Percentiles rank a stretch among this genome's conserved stretches.
phyloP scores from a whole-genome alignment of 2,888 invertebrate species.

The Orthonychiurus folsomi region DNA sequence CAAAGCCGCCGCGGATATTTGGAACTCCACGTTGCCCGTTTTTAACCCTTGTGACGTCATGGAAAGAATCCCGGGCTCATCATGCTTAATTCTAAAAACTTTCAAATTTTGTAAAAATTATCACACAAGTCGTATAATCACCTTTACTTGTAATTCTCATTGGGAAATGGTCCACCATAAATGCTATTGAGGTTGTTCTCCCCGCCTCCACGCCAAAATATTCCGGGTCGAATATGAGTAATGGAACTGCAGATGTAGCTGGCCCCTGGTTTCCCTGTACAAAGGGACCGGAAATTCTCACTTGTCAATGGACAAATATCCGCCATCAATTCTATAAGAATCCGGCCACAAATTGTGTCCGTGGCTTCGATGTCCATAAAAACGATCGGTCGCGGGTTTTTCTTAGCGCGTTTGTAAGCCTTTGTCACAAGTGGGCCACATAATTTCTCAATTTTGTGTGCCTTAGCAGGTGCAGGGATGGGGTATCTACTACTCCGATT shows the following conservation, averaged over 20 bases:
- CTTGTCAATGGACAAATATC: conserved; percentile 5
- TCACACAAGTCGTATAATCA: background rate
- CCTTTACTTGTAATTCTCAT: conserved; percentile 10
- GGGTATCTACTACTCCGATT: too few species aligned
- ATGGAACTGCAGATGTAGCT: conserved; percentile 8
- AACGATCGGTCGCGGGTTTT: conserved; percentile 10
- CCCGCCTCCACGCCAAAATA: conserved; percentile 7
- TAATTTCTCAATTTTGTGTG: background rate
- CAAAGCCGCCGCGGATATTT: conserved; percentile 16
- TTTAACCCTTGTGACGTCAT: conserved; percentile 15
- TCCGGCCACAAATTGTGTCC: conserved; percentile 2
- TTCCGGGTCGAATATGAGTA: background rate
- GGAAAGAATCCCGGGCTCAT: conserved; percentile 14
- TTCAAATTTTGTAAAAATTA: conserved; percentile 3
- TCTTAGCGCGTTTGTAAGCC: conserved; percentile 3
- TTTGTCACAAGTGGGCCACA: conserved; percentile 9
- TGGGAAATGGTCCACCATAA: conserved; percentile 11
- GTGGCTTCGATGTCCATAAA: conserved; percentile 19
- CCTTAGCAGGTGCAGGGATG: background rate
- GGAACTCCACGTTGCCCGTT: conserved; percentile 12
- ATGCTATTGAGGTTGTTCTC: background rate
- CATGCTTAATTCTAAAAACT: conserved; percentile 17
- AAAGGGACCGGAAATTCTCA: conserved; percentile 11
- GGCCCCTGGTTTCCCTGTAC: conserved; percentile 7
- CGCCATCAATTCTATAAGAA: conserved; percentile 4